Conservation (phyloP, 2,888 invertebrate genomes). For the Sussaba pulchella region DNA sequence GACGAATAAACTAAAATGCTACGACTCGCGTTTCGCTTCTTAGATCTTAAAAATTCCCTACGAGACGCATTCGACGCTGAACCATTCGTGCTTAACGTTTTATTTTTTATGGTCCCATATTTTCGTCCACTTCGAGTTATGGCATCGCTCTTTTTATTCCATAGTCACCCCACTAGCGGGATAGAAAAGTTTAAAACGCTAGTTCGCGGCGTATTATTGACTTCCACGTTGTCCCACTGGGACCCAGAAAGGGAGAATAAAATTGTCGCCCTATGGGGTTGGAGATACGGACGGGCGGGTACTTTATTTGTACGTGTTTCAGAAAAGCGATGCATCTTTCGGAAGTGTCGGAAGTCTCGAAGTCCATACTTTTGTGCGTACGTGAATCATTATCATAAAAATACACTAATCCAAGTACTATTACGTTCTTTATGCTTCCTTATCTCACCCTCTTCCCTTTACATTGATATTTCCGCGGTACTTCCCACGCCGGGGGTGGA, state of each 20-base stretch:
- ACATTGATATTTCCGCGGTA: slow-evolving; percentile 66
- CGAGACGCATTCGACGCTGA: background rate
- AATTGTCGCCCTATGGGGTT: slow-evolving; percentile 35
- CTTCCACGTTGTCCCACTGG: slow-evolving; percentile 43
- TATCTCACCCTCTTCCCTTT: slow-evolving; percentile 19
- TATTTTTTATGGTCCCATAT: slow-evolving; percentile 18
- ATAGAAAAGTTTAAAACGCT: slow-evolving; percentile 49
- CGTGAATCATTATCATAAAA: slow-evolving; percentile 77
- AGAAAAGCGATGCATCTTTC: slow-evolving; percentile 37
- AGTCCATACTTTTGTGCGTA: slow-evolving; percentile 62
- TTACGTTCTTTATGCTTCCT: slow-evolving; percentile 46
- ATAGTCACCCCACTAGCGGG: background rate
- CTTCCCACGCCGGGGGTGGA: slow-evolving; percentile 72
- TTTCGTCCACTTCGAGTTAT: slow-evolving; percentile 35
- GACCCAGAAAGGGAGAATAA: slow-evolving; percentile 16
- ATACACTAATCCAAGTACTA: slow-evolving; percentile 74
- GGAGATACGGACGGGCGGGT: slow-evolving; percentile 12
- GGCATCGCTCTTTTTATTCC: background rate
- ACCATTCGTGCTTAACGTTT: slow-evolving; percentile 26
- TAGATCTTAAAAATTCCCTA: background rate
- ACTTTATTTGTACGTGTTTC: slow-evolving; percentile 29
- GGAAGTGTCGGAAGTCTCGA: slow-evolving; percentile 59
- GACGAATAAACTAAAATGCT: slow-evolving; percentile 48
- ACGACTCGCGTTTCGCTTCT: background rate
- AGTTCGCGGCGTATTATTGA: slow-evolving; percentile 36